Evolutionary conservation across 2,797 vertebrate genomes (phyloP).

Genomic region (Chlorospingus semifuscus): DNA sequence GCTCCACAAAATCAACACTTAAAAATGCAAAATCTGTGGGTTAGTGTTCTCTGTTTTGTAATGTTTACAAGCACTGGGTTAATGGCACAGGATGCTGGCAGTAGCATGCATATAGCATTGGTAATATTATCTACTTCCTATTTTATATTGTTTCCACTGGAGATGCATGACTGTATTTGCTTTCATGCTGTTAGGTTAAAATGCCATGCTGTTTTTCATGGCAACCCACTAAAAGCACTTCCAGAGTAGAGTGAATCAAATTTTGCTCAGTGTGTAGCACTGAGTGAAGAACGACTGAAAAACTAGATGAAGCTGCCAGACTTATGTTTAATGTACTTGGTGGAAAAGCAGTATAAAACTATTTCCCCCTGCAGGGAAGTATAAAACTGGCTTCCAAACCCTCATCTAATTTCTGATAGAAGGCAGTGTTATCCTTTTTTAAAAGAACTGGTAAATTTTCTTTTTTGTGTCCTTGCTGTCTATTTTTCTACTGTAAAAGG

Average conservation of each 20-base stretch:
- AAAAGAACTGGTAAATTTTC: neutral
- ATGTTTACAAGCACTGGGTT: slow-evolving; percentile 7
- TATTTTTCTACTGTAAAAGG: neutral
- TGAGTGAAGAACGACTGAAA: slow-evolving; percentile 2
- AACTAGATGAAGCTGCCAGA: neutral
- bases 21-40: neutral
- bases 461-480: neutral
- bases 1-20: neutral
- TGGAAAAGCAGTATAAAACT: neutral
- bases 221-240: slow-evolving; percentile 39
- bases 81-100: neutral
- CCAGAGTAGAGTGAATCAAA: neutral
- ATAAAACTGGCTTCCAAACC: neutral
- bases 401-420: neutral
- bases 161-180: neutral
- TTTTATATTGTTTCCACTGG: slow-evolving; percentile 31
- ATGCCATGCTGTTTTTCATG: slow-evolving; percentile 22
- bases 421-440: neutral
- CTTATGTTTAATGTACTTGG: neutral
- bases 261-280: slow-evolving; percentile 30
- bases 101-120: neutral
- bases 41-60: neutral
- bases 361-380: neutral
- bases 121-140: neutral
- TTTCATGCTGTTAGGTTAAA: slow-evolving; percentile 46